These are phyloP conservation scores for Autographa pulchrina DNA, from an alignment of 2,888 invertebrate species.

Conservation along the genomic window DNA sequence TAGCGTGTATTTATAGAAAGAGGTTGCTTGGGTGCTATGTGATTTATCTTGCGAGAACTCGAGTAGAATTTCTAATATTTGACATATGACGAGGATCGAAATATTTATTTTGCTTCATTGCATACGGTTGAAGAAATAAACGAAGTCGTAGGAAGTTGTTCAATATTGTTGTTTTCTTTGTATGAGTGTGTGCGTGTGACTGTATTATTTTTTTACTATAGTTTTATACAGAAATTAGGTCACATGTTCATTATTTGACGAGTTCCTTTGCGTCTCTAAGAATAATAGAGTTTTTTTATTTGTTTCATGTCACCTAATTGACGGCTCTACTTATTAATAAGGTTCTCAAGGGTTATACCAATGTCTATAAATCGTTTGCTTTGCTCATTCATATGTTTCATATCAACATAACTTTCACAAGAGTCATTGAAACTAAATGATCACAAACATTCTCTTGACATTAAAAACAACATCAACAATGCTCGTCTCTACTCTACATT, in stretches of 20 bases:
- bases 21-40: conserved; percentile 35
- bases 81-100: conserved; percentile 44
- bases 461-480: conserved; percentile 3
- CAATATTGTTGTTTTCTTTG: conserved; percentile 19
- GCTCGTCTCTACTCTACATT: background rate
- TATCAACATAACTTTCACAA: background rate
- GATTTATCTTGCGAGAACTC: conserved; percentile 61
- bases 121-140: conserved; percentile 18
- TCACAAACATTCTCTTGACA: background rate
- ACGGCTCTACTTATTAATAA: no score
- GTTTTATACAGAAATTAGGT: no score
- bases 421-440: background rate
- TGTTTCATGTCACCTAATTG: no score
- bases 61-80: conserved; percentile 58
- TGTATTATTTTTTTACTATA: no score
- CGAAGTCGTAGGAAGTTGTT: conserved; percentile 24
- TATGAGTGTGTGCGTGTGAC: background rate
- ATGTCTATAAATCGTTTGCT: no score
- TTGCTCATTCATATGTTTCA: background rate
- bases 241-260: no score
- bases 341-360: no score
- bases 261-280: no score
- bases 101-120: conserved; percentile 41
- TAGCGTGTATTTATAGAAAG: background rate
- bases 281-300: no score